Evolutionary conservation across 2,888 invertebrate genomes (phyloP).

Genomic region (Branchipolynoe longqiensis): DNA sequence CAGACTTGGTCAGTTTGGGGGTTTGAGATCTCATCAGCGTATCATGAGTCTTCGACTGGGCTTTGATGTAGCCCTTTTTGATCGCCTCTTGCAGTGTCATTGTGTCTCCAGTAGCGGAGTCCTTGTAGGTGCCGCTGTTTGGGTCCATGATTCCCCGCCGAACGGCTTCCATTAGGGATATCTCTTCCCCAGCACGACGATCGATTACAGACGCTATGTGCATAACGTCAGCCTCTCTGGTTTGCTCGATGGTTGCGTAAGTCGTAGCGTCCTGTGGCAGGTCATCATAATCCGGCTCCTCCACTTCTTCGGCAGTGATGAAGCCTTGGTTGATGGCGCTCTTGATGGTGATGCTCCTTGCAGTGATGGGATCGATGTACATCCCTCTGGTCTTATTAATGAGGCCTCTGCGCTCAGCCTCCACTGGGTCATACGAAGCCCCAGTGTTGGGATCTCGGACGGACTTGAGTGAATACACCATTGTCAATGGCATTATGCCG

Average conservation of each 20-base stretch:
- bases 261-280: conserved; percentile 70
- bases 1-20: conserved; percentile 87
- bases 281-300: conserved; percentile 68
- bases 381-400: conserved; percentile 69
- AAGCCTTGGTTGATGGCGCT: conserved; percentile 66
- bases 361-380: conserved; percentile 86
- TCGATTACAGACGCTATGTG: conserved; percentile 84
- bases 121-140: conserved; percentile 86
- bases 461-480: conserved; percentile 66
- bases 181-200: conserved; percentile 86
- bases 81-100: conserved; percentile 92
- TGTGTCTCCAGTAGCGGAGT: conserved; percentile 85
- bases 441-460: conserved; percentile 66
- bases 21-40: conserved; percentile 60
- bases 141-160: conserved; percentile 93
- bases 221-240: conserved; percentile 60
- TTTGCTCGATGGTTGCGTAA: conserved; percentile 68
- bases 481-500: conserved; percentile 61
- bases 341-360: conserved; percentile 87
- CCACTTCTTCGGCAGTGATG: conserved; percentile 67
- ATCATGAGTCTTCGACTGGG: conserved; percentile 51
- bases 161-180: conserved; percentile 96
- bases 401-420: conserved; percentile 69
- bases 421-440: conserved; percentile 65
- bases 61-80: conserved; percentile 89